Evolutionary conservation across 1,140 invertebrate genomes (phyloP).

Genomic region (Globodera rostochiensis): DNA sequence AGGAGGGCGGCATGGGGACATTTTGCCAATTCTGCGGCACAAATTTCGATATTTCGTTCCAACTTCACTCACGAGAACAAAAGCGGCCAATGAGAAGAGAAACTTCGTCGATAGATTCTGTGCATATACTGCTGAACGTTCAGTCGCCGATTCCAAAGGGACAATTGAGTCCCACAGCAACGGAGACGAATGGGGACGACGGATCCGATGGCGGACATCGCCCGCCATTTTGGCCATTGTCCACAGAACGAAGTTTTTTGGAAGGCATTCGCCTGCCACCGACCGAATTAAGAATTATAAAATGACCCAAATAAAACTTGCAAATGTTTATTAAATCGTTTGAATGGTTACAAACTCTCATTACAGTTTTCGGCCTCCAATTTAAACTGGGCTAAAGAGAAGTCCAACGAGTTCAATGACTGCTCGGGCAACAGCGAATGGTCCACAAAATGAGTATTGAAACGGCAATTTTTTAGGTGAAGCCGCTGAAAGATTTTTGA

Average conservation of each 20-base stretch:
- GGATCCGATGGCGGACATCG: neutral
- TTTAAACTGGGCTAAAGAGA: neutral
- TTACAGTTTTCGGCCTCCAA: neutral
- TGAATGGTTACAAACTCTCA: neutral
- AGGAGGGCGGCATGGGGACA: neutral
- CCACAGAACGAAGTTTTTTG: neutral
- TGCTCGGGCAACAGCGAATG: neutral
- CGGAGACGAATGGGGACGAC: neutral
- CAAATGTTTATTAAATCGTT: neutral
- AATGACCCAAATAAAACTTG: too few species aligned
- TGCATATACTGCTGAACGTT: neutral
- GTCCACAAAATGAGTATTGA: neutral
- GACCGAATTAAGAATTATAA: neutral
- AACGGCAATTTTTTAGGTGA: neutral
- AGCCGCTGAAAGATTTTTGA: slow-evolving; percentile 1
- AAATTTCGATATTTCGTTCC: neutral
- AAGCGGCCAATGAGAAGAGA: slow-evolving; percentile 8
- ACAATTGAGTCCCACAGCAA: slow-evolving; percentile 12
- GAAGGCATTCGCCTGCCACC: neutral
- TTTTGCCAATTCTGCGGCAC: slow-evolving; percentile 11
- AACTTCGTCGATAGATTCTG: neutral
- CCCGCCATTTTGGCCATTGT: neutral
- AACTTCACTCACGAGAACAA: slow-evolving; percentile 8
- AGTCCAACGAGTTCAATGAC: neutral
- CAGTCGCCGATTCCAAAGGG: neutral